A percentile compares a stretch with the other conserved stretches of the same genome.
Conservation (phyloP, 2,113 vertebrate species). For the Pteronura brasiliensis region DNA sequence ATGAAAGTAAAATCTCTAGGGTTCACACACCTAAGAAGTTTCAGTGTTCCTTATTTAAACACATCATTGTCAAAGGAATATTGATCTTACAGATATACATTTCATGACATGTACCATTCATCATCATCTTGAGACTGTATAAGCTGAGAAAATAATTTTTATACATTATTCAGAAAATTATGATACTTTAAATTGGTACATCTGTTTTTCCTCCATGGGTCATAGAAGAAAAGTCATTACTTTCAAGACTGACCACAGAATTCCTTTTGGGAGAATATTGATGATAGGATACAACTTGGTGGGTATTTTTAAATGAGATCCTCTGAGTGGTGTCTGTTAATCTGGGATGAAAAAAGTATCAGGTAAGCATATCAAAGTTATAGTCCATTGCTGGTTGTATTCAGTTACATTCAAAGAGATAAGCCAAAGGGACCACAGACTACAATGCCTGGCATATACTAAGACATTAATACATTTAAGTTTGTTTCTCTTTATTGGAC, state of each 20-base stretch:
- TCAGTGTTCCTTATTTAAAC: not conserved
- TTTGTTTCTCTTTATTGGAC: not conserved
- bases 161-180: slow-evolving; percentile 1
- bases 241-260: slow-evolving; percentile 1
- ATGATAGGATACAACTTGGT: not conserved
- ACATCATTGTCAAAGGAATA: not conserved
- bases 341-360: not conserved
- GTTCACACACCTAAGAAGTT: not conserved
- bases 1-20: not conserved
- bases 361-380: not conserved
- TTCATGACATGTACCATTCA: not conserved
- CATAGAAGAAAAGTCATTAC: not conserved
- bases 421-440: not conserved
- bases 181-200: not conserved
- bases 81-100: not conserved
- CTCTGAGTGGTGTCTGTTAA: not conserved
- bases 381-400: not conserved
- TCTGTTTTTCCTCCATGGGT: not conserved
- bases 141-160: slow-evolving; percentile 21
- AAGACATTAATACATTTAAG: not conserved
- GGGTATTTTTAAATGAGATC: not conserved
- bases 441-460: not conserved
- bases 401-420: not conserved
- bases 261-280: not conserved
- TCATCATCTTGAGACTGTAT: not conserved